Percentiles rank a stretch among this genome's conserved stretches.
Evolutionary conservation across 92 coral and sea anemone genomes (phyloP).

Genomic region (Epizoanthus illoricatus): DNA sequence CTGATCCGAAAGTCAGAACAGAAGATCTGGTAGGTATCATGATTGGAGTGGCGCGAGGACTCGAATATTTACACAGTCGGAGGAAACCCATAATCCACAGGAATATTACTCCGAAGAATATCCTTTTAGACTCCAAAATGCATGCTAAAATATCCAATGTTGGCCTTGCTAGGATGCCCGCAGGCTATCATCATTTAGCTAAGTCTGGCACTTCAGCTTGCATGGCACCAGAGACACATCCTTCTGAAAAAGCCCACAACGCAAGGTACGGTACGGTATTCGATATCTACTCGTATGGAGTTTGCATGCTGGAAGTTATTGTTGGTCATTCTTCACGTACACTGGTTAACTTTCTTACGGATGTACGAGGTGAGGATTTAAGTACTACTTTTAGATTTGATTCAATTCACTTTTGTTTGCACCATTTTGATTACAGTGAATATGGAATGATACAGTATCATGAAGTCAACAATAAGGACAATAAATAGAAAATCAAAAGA

Average conservation of each 20-base stretch:
- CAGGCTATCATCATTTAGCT: conserved; percentile 20
- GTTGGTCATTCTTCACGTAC: conserved; percentile 26
- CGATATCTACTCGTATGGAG: conserved; percentile 53
- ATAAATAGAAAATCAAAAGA: too few species aligned
- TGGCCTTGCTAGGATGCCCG: conserved; percentile 51
- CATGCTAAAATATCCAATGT: conserved; percentile 53
- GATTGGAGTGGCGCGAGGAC: conserved; percentile 57
- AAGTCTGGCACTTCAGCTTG: conserved; percentile 44
- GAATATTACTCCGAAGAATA: conserved; percentile 51
- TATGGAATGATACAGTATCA: too few species aligned
- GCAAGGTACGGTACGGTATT: conserved; percentile 40
- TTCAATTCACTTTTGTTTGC: background rate
- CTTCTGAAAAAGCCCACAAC: background rate
- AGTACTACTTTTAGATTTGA: background rate
- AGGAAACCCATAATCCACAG: conserved; percentile 49
- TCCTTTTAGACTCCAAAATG: conserved; percentile 47
- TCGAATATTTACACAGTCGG: conserved; percentile 49
- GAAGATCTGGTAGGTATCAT: conserved; percentile 49
- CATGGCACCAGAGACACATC: conserved; percentile 46
- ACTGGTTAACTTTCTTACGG: conserved; percentile 38
- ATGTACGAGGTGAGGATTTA: conserved; percentile 27
- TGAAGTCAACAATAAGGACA: too few species aligned
- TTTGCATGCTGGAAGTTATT: conserved; percentile 44
- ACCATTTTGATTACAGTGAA: background rate
- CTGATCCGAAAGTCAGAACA: conserved; percentile 22